A percentile compares a stretch with the other conserved stretches of the same genome.
Conservation (phyloP, 2,888 invertebrate species). For the Amphipoea oculea region DNA sequence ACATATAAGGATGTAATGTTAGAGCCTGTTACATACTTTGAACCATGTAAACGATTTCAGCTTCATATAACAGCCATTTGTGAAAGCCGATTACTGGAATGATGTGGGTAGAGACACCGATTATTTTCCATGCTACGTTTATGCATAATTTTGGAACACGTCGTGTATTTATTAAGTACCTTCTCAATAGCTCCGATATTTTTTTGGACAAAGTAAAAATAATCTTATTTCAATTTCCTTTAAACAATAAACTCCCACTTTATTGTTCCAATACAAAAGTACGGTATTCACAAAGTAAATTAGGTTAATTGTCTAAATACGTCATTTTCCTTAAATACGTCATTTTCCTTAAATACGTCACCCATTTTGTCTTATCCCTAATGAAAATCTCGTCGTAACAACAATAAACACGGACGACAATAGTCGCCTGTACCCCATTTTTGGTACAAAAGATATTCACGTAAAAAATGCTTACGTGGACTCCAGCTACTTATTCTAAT, state of each 20-base stretch:
- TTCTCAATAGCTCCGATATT: background rate
- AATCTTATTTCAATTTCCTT: background rate
- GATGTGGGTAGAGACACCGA: conserved; percentile 27
- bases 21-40: conserved; percentile 22
- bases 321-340: conserved; percentile 25
- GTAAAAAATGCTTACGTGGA: conserved; percentile 38
- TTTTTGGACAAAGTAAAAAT: background rate
- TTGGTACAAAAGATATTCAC: conserved; percentile 33
- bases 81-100: conserved; percentile 56
- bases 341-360: conserved; percentile 24
- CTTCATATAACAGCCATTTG: conserved; percentile 42
- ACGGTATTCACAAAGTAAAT: conserved; percentile 29
- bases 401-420: conserved; percentile 43
- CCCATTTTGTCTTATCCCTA: conserved; percentile 42
- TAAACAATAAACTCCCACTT: background rate
- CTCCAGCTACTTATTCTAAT: conserved; percentile 31
- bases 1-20: conserved; percentile 16
- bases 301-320: conserved; percentile 30
- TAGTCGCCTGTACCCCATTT: conserved; percentile 34
- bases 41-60: conserved; percentile 46
- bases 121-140: conserved; percentile 6
- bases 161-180: background rate
- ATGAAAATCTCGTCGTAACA: conserved; percentile 42
- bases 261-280: background rate
- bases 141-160: background rate